Evolutionary conservation across 1,140 invertebrate species (phyloP).

Genomic region (Luehdorfia chinensis): DNA sequence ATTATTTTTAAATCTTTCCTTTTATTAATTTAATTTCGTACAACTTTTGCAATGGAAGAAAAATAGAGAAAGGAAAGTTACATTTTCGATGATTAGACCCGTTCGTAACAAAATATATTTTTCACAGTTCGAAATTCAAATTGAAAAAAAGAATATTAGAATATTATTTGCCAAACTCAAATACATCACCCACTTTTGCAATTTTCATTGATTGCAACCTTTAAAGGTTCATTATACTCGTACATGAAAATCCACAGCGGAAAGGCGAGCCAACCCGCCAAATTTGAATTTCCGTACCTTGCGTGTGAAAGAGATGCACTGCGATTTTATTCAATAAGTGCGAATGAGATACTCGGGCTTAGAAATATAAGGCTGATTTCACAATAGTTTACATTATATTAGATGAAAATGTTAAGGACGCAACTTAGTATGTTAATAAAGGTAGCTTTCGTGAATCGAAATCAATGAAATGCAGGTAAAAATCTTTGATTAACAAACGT

Average conservation of each 20-base stretch:
- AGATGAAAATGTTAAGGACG: constrained; percentile 50
- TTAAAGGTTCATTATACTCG: constrained; percentile 68
- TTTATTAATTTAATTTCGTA: no score
- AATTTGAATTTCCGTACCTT: constrained; percentile 73
- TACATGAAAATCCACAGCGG: constrained; percentile 65
- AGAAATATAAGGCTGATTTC: constrained; percentile 3
- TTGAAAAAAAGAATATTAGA: constrained; percentile 6
- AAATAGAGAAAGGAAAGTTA: no score
- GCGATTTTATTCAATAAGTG: background rate
- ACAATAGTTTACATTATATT: background rate
- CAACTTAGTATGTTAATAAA: constrained; percentile 23
- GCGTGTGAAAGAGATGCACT: constrained; percentile 35
- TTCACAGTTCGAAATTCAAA: no score
- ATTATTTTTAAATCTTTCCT: no score
- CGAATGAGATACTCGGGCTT: constrained; percentile 24
- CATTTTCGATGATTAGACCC: no score
- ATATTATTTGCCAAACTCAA: constrained; percentile 17
- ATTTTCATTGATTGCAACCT: constrained; percentile 67
- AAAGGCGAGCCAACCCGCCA: constrained; percentile 67
- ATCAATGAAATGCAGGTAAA: no score
- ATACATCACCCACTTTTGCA: constrained; percentile 35
- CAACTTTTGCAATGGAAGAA: no score
- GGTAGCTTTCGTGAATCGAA: no score
- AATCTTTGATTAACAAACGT: no score
- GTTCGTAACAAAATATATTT: no score